Evolutionary conservation across 2,113 vertebrate genomes (phyloP).

Genomic region (Xenopus tropicalis): DNA sequence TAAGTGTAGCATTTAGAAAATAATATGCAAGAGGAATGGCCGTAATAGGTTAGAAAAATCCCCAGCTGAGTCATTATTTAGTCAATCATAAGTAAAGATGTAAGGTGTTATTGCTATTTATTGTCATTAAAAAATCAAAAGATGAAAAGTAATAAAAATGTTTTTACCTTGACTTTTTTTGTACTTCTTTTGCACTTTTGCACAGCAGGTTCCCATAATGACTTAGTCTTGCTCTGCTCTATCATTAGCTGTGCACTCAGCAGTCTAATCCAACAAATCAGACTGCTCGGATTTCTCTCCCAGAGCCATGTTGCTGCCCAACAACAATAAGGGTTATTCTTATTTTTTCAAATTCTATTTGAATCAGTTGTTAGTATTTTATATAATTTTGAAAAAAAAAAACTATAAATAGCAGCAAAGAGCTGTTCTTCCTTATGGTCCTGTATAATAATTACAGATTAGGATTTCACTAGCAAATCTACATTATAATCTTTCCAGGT

Average conservation of each 20-base stretch:
- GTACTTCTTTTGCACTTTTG: not conserved
- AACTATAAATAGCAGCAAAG: too few relatives aligned
- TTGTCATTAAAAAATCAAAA: slow-evolving; percentile 28
- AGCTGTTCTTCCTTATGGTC: too few relatives aligned
- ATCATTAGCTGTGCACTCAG: slow-evolving; percentile 15
- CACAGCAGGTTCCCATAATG: slow-evolving; percentile 17
- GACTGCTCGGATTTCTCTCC: not conserved
- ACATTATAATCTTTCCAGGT: too few relatives aligned
- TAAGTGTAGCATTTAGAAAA: slow-evolving; percentile 35
- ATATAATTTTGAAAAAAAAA: too few relatives aligned
- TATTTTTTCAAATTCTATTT: slow-evolving; percentile 39
- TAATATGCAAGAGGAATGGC: slow-evolving; percentile 20
- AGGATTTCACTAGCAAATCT: too few relatives aligned
- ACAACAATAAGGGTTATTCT: not conserved
- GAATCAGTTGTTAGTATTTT: too few relatives aligned
- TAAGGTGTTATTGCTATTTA: slow-evolving; percentile 37
- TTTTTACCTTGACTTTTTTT: slow-evolving; percentile 26
- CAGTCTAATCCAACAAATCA: not conserved
- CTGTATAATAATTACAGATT: too few relatives aligned
- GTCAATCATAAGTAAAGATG: slow-evolving; percentile 33
- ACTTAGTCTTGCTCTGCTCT: slow-evolving; percentile 1
- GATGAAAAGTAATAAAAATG: slow-evolving; percentile 12
- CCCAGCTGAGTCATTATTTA: slow-evolving; percentile 39
- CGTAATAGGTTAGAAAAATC: slow-evolving; percentile 34
- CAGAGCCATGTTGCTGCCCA: not conserved